Evolutionary conservation across 2,113 vertebrate species (phyloP).

Genomic region (Cololabis saira): DNA sequence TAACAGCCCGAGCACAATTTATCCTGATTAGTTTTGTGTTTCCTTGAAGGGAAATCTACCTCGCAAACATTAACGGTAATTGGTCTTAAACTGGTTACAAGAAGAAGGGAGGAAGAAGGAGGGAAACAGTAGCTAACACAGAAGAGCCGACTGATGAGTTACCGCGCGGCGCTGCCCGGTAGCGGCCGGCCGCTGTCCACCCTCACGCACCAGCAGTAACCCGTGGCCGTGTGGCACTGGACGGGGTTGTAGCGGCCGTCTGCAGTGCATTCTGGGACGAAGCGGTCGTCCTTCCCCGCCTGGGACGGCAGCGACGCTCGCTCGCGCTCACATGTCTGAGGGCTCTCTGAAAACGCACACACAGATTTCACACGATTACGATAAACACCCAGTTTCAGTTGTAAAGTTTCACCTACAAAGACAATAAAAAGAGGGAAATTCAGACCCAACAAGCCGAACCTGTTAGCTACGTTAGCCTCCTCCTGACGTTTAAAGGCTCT

Average conservation of each 20-base stretch:
- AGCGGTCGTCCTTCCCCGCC: conserved; percentile 82
- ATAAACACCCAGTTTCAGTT: too few relatives aligned
- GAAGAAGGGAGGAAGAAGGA: not conserved
- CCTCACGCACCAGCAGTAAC: conserved; percentile 92
- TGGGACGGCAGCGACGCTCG: conserved; percentile 84
- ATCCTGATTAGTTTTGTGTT: conserved; percentile 11
- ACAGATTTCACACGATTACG: too few relatives aligned
- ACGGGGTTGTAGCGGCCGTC: conserved; percentile 88
- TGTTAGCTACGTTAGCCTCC: too few relatives aligned
- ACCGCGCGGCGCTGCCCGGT: conserved; percentile 88
- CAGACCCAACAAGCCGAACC: too few relatives aligned
- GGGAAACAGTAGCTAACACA: too few relatives aligned
- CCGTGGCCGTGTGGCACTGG: conserved; percentile 87
- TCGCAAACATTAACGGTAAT: not conserved
- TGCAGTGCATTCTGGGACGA: conserved; percentile 88
- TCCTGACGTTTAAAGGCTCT: too few relatives aligned
- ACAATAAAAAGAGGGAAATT: too few relatives aligned
- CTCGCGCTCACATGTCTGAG: conserved; percentile 86
- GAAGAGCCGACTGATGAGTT: conserved; percentile 35
- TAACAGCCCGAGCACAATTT: not conserved
- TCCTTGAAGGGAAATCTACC: not conserved
- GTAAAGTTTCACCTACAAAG: too few relatives aligned
- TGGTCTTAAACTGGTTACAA: conserved; percentile 12
- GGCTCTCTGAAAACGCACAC: conserved; percentile 30
- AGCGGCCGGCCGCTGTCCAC: conserved; percentile 88